Evolutionary conservation across 2,113 vertebrate genomes (phyloP).

Genomic region (Pyrgilauda ruficollis): DNA sequence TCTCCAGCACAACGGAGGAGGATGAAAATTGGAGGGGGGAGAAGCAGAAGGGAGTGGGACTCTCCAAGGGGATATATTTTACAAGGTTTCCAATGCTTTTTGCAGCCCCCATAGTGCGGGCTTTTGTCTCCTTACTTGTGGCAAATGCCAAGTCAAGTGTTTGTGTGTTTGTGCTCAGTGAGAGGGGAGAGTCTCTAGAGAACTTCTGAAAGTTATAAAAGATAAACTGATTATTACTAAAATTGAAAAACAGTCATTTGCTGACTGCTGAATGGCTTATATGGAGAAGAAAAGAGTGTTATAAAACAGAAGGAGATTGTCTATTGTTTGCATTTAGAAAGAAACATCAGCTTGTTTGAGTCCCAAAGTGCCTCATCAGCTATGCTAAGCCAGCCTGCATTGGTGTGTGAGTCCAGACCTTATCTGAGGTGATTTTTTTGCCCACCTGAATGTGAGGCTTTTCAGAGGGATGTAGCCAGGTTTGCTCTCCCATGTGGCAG

Average conservation of each 20-base stretch:
- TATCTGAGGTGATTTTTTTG: not conserved
- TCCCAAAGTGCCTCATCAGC: not conserved
- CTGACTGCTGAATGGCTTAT: conserved; percentile 2
- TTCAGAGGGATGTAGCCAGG: not conserved
- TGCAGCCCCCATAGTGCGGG: accelerated
- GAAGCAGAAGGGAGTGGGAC: not conserved
- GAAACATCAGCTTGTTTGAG: not conserved
- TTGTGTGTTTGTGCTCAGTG: not conserved
- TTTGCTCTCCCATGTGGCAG: not conserved
- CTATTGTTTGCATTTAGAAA: not conserved
- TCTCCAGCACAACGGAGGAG: not conserved
- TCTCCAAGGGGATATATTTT: not conserved
- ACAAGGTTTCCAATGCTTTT: not conserved
- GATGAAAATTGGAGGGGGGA: not conserved
- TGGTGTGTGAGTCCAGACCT: not conserved
- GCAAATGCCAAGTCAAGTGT: not conserved
- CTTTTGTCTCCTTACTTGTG: not conserved
- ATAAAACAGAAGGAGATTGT: not conserved
- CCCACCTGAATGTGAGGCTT: not conserved
- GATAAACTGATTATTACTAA: not conserved
- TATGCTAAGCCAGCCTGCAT: not conserved
- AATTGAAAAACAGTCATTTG: not conserved
- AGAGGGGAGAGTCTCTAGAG: not conserved
- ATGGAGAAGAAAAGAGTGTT: conserved; percentile 3
- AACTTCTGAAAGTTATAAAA: not conserved